A percentile compares a stretch with the other conserved stretches of the same genome.
Conservation (phyloP, 2,888 invertebrate species). For the Diaphora mendica region DNA sequence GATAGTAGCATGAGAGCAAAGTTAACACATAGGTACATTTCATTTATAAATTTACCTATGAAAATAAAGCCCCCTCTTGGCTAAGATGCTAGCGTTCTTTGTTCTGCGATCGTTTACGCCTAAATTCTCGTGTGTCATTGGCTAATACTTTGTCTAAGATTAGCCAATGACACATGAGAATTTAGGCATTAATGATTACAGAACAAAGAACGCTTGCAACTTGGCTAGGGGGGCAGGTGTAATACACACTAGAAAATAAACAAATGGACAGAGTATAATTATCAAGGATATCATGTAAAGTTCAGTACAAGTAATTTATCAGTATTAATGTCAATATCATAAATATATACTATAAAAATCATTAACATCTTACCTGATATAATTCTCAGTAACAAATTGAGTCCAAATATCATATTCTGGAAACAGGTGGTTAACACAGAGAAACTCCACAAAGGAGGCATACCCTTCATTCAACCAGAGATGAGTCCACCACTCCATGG, state of each 20-base stretch:
- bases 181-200: no score
- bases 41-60: no score
- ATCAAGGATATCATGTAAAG: background rate
- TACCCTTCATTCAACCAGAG: constrained; percentile 98
- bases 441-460: constrained; percentile 97
- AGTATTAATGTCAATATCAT: background rate
- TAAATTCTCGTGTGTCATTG: no score
- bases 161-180: no score
- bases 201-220: no score
- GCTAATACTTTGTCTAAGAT: no score
- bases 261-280: no score
- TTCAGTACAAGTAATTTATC: background rate
- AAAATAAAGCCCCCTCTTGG: no score
- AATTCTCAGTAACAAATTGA: constrained; percentile 96
- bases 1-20: background rate
- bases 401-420: constrained; percentile 99
- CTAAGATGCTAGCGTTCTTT: no score
- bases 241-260: no score
- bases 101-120: no score
- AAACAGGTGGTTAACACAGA: constrained; percentile 96
- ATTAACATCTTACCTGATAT: constrained; percentile 85
- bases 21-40: background rate
- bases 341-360: background rate
- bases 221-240: no score
- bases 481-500: constrained; percentile 99